These are phyloP conservation scores for Eupithecia abbreviata DNA, from an alignment of 2,888 invertebrate genomes.

Conservation along the genomic window DNA sequence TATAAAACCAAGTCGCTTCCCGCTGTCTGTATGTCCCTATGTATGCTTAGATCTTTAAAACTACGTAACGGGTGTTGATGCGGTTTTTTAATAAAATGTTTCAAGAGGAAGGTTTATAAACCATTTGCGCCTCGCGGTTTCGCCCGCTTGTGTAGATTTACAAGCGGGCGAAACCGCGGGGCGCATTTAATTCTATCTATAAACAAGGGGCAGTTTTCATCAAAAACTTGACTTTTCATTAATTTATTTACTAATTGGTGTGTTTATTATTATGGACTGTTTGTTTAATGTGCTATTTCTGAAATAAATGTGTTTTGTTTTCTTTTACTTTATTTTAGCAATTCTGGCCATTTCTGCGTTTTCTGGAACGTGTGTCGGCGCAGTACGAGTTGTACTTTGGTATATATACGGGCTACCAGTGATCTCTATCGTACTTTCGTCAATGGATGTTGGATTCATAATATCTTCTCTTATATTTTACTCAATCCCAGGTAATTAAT, in stretches of 20 bases:
- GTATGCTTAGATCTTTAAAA: too few species aligned
- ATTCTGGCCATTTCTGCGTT: constrained; percentile 76
- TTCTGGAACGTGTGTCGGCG: constrained; percentile 84
- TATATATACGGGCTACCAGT: constrained; percentile 85
- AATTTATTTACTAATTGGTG: not conserved
- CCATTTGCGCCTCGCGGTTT: too few species aligned
- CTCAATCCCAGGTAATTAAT: constrained; percentile 82
- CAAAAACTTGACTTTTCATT: not conserved
- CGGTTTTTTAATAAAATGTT: too few species aligned
- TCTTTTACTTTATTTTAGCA: constrained; percentile 61
- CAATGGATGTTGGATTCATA: constrained; percentile 85
- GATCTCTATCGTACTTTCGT: constrained; percentile 83
- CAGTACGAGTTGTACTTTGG: constrained; percentile 86
- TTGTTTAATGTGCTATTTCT: too few species aligned
- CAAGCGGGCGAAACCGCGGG: too few species aligned
- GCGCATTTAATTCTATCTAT: not conserved
- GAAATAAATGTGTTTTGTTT: too few species aligned
- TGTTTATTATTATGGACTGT: not conserved
- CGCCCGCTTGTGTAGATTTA: too few species aligned
- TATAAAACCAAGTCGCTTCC: too few species aligned
- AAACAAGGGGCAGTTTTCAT: not conserved
- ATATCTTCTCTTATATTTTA: constrained; percentile 84
- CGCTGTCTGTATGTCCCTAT: too few species aligned
- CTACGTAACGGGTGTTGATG: too few species aligned
- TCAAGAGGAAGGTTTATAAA: too few species aligned